Base-by-base conservation (phyloP, 2,797 vertebrate species). In the Tragopan temminckii region DNA sequence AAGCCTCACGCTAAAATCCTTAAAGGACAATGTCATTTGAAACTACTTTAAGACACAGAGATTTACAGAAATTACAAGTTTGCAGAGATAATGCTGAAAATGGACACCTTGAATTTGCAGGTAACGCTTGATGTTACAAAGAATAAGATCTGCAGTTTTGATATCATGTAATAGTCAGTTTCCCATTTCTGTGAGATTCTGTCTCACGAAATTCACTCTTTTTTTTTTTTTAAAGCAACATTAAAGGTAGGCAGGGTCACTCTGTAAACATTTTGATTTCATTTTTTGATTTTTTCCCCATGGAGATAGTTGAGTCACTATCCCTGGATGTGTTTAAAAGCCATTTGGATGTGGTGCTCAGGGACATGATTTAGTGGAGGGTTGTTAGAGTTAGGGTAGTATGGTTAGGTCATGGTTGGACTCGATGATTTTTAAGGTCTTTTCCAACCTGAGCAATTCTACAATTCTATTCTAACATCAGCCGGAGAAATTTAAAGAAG, bases 161-260 rank as follows among this genome's bases (percentile, higher is more conserved):
- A 68, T 23, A 74, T 0, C 0, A 5, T 53, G 5, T 6, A 92
- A 71, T 1, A 36, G 31, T 36, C 5, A 17, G 12, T 24, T 23
- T 24, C 46, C 7, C 66, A 20, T 25, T 64, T 83, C 58, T 50
- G 25, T 24, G 53, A 77, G 70, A 70, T 67, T 72, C 27, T 17
- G 16, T 4, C 10, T 81, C 43, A 35, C 7, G n/a, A 72, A 40
- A 2, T 14, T 53, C 27, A 19, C 16, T 52, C 18, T 11, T 29
- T 50, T 27, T 50, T 43, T 91, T 16, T 52, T 23, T 62, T 29
- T 27, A 61, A 29, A 76, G 71, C 5, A 90, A 36, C 13, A 46
- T 43, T 25, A 29, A 68, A 53, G 10, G 68, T 38, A 66, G 25
- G 42, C 12, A n/a, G 24, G 68, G 18, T 38, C 13, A 48, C 33